Conservation (phyloP, 2,888 invertebrate genomes). For the Acanthosepion pharaonis region DNA sequence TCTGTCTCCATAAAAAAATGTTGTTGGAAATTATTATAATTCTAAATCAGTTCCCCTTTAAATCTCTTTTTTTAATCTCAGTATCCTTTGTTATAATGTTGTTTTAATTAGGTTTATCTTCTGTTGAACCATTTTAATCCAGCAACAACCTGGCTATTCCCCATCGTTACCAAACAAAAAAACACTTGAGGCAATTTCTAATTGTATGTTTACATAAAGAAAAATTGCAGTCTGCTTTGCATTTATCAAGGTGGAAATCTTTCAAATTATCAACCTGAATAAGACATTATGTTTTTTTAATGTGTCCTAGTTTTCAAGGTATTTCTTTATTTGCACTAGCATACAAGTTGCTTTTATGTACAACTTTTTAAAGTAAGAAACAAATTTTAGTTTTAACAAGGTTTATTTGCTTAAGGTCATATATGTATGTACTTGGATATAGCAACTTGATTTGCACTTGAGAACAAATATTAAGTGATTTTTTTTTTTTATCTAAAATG, state of each 20-base stretch:
- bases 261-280: neutral
- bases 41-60: neutral
- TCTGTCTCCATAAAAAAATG: neutral
- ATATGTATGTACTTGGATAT: no score
- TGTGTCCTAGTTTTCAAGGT: no score
- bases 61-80: neutral
- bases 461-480: no score
- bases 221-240: neutral
- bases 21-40: neutral
- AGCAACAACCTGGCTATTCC: neutral
- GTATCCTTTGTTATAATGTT: neutral
- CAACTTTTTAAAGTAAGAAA: no score
- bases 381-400: no score
- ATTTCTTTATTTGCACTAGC: no score
- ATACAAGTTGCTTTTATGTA: no score
- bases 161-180: neutral
- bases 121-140: neutral
- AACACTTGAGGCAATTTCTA: neutral
- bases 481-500: no score
- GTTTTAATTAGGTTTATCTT: neutral
- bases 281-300: neutral
- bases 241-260: neutral
- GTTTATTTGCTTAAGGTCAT: no score
- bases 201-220: constrained; percentile 22
- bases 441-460: no score